A percentile compares a stretch with the other conserved stretches of the same genome.
Conservation (phyloP, 2,113 vertebrate genomes). For the Apodemus speciosus region DNA sequence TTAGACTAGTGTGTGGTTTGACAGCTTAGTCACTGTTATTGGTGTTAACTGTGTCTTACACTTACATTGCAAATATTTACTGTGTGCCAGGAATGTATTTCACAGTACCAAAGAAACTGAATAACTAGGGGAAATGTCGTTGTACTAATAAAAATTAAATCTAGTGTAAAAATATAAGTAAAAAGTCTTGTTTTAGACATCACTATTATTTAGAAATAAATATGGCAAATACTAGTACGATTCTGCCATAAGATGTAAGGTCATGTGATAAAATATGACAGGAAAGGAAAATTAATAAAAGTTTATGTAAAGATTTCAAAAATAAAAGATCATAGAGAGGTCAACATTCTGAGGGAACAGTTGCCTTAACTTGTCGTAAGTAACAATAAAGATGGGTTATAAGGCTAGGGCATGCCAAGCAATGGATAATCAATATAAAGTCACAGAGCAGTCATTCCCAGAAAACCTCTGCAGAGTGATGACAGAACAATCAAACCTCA, state of each 20-base stretch:
- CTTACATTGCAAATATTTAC: background rate
- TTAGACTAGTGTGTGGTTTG: background rate
- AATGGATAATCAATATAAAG: background rate
- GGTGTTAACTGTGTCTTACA: background rate
- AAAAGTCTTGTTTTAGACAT: background rate
- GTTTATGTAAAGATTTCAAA: background rate
- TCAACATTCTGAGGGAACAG: too few relatives aligned
- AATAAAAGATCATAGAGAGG: background rate
- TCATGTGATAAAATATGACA: background rate
- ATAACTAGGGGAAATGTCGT: background rate
- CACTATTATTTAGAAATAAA: background rate
- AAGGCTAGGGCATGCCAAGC: background rate
- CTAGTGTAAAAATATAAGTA: background rate
- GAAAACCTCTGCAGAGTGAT: background rate
- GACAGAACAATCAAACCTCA: background rate
- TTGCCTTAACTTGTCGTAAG: background rate
- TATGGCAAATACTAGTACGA: background rate
- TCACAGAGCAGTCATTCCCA: too few relatives aligned
- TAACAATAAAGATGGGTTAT: background rate
- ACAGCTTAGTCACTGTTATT: background rate
- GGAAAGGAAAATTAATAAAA: background rate
- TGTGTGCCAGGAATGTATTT: background rate
- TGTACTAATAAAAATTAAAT: background rate
- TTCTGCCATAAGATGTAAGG: background rate
- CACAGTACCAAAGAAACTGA: background rate